Evolutionary conservation across 2,113 vertebrate genomes (phyloP), one percentile per base, ranked within the genome.

Genomic region (Zeus faber): DNA sequence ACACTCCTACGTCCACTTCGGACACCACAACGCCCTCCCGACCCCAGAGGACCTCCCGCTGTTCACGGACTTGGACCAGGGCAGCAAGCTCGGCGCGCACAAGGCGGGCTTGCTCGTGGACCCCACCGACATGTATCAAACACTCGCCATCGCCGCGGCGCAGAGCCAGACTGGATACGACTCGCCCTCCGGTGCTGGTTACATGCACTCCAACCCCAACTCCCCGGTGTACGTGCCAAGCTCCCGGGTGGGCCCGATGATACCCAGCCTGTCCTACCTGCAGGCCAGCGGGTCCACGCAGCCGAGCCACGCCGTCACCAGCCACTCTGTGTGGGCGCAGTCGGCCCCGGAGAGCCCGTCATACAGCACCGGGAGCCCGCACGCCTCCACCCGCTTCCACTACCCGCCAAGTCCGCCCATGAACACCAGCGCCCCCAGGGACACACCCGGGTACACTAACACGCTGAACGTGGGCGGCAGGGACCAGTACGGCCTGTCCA

Each of bases 181-280:
- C 67, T 88, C 93, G 21, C 89, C 91, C 13, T 82, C 94, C 1
- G 91, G 90, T 2, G n/a, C n/a, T n/a, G 85, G 91, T 27, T 97
- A 95, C 33, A 93, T 94, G 91, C 93, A 96, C 76, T 94, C 95
- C 79, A 91, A 88, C 22, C 87, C 95, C 5, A 91, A 94, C 72
- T 96, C 96, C 14, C 96, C 95, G 0, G 95, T 99, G 60, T 99
- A 98, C 62, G 96, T 99, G 49, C 94, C 96, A 74, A 95, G 93
- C 16, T 95, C 94, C 16, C 90, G 95, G 47, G 94, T 98, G 65
- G 91, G 94, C 7, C 86, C 95, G 72, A 94, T 98, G 95, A 92
- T 98, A 46, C 91, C 95, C 24, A 93, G 91, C 58, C 89, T 98
- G 58, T 91, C 92, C 0, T 96, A 97, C 72, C 87, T 97, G 46